phyloP scores from a whole-genome alignment of 1,140 invertebrate genomes.

The Hermatobates lingyangjiaoensis region DNA sequence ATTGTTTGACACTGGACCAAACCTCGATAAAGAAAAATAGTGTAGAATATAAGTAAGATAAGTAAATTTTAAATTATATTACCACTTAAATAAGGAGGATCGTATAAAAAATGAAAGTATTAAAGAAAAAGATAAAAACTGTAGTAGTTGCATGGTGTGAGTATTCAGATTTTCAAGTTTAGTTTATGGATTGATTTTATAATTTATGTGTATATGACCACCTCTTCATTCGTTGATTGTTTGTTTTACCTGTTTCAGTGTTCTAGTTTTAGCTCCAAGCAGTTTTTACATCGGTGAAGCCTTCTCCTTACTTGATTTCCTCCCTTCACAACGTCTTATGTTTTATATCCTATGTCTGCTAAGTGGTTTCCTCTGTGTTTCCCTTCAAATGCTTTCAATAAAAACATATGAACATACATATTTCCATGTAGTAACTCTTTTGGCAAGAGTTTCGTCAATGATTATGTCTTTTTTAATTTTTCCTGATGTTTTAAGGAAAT shows the following conservation, averaged over 20 bases:
- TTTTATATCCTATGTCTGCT: neutral
- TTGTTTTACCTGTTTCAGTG: neutral
- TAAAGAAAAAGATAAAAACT: neutral
- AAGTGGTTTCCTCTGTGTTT: neutral
- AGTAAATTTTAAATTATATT: neutral
- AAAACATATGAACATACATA: neutral
- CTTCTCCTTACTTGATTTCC: slow-evolving; percentile 2
- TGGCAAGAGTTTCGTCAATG: neutral
- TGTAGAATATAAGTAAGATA: too few species aligned
- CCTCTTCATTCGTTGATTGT: neutral
- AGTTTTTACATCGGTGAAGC: slow-evolving; percentile 5
- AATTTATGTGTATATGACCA: neutral
- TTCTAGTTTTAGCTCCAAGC: slow-evolving; percentile 1
- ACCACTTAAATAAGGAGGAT: neutral
- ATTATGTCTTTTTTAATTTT: slow-evolving; percentile 2
- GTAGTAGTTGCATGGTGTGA: neutral
- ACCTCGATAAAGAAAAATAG: too few species aligned
- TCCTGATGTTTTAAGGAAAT: neutral
- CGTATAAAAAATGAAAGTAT: neutral
- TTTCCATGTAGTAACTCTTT: neutral
- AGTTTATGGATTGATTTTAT: neutral
- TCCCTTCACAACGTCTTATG: neutral
- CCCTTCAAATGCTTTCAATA: neutral
- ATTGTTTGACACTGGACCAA: too few species aligned
- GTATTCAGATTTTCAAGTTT: neutral